Conservation (phyloP, 2,113 vertebrate species). For the Corynorhinus townsendii region DNA sequence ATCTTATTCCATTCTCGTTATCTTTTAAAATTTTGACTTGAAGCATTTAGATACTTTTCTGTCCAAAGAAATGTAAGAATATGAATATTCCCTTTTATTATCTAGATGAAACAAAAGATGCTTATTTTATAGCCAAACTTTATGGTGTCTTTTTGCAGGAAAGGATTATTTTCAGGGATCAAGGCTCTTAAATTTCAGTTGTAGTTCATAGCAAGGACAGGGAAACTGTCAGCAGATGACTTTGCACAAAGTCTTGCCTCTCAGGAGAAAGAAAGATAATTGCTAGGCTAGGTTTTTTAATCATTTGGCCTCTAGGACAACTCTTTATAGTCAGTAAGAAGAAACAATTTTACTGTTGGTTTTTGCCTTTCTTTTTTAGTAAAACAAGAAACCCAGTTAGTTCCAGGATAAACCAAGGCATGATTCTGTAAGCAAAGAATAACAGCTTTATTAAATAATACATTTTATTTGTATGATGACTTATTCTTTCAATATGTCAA, state of each 20-base stretch:
- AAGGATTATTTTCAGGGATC: constrained; percentile 28
- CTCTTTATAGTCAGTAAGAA: background rate
- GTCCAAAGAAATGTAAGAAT: background rate
- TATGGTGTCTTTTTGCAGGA: background rate
- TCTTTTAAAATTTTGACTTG: constrained; percentile 32
- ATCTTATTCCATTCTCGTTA: background rate
- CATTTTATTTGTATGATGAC: background rate
- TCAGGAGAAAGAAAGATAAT: constrained; percentile 14
- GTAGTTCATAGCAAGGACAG: background rate
- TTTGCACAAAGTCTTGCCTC: background rate
- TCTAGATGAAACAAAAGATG: background rate
- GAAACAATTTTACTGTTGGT: background rate
- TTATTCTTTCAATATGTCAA: background rate
- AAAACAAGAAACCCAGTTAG: background rate
- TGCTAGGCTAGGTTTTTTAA: background rate
- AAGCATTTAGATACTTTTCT: background rate
- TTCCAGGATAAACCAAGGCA: background rate
- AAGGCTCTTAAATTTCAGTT: background rate
- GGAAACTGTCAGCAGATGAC: background rate
- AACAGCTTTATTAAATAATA: background rate
- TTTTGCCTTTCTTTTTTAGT: background rate
- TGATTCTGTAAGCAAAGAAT: background rate
- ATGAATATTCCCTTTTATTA: background rate
- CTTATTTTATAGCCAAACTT: constrained; percentile 3
- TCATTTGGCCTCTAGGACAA: background rate